These are phyloP conservation scores for Oeneis ivallda DNA, from an alignment of 2,888 invertebrate genomes.

Conservation along the genomic window DNA sequence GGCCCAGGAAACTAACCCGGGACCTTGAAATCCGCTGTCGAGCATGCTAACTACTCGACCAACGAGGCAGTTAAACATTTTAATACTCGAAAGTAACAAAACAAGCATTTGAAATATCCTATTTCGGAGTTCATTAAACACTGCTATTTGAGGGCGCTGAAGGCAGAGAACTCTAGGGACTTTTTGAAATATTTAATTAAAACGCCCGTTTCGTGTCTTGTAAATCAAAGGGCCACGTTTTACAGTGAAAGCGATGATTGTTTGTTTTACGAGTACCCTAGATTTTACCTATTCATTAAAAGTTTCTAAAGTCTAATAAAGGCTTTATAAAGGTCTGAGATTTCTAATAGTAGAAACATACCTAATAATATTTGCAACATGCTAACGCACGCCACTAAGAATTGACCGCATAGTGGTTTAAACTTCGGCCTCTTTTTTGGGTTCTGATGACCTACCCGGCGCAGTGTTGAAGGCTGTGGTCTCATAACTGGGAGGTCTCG, in stretches of 20 bases:
- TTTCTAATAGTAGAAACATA: too few relatives aligned
- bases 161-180: constrained; percentile 23
- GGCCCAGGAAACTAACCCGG: too few relatives aligned
- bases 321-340: too few relatives aligned
- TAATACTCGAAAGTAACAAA: background rate
- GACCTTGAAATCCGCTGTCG: too few relatives aligned
- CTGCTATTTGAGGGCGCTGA: constrained; percentile 37
- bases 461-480: too few relatives aligned
- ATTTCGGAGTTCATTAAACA: constrained; percentile 40
- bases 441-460: too few relatives aligned
- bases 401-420: too few relatives aligned
- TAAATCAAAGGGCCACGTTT: constrained; percentile 43
- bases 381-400: too few relatives aligned
- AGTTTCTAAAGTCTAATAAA: constrained; percentile 7
- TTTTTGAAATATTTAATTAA: constrained; percentile 44
- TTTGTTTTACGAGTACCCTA: constrained; percentile 21
- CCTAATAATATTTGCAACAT: too few relatives aligned
- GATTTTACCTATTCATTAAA: constrained; percentile 41
- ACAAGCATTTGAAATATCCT: constrained; percentile 28
- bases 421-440: too few relatives aligned
- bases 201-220: constrained; percentile 37
- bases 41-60: too few relatives aligned
- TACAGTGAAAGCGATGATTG: constrained; percentile 38
- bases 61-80: background rate
- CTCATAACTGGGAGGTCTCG: too few relatives aligned